Percentiles rank a stretch among this genome's conserved stretches.
phyloP scores from a whole-genome alignment of 1,140 invertebrate species.

The Grapholita molesta region DNA sequence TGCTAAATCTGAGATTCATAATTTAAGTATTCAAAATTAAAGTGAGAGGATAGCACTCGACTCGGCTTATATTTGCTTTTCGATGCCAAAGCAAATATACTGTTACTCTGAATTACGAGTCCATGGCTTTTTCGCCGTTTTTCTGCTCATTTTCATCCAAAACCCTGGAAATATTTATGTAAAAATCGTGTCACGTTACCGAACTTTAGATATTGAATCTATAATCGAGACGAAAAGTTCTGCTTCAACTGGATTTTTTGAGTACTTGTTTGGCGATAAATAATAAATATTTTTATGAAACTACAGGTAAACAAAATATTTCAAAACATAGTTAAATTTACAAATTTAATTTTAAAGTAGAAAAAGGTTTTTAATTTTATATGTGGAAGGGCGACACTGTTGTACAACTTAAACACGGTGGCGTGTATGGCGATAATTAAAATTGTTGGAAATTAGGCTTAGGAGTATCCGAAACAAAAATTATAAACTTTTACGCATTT shows the following conservation, averaged over 20 bases:
- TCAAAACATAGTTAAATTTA: too few species aligned
- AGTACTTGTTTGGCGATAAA: too few species aligned
- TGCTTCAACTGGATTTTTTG: background rate
- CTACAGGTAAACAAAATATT: too few species aligned
- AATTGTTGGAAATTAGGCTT: too few species aligned
- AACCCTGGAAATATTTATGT: conserved; percentile 10
- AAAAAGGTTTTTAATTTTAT: too few species aligned
- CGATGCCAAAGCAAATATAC: conserved; percentile 39
- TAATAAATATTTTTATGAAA: too few species aligned
- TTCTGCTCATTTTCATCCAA: conserved; percentile 26
- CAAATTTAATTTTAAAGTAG: too few species aligned
- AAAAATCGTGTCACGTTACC: background rate
- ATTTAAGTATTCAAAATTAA: conserved; percentile 36
- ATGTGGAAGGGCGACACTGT: too few species aligned
- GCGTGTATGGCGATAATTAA: too few species aligned
- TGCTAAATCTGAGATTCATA: conserved; percentile 19
- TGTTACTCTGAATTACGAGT: conserved; percentile 31
- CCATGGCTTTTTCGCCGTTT: conserved; percentile 23
- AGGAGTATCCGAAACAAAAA: too few species aligned
- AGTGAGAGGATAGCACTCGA: conserved; percentile 26
- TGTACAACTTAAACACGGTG: too few species aligned
- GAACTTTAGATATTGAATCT: conserved; percentile 9
- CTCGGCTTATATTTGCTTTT: conserved; percentile 35
- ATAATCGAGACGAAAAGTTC: conserved; percentile 3
- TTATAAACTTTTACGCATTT: too few species aligned